A percentile compares a stretch with the other conserved stretches of the same genome.
phyloP scores from a whole-genome alignment of 2,888 invertebrate genomes.

The Bombylius discolor region DNA sequence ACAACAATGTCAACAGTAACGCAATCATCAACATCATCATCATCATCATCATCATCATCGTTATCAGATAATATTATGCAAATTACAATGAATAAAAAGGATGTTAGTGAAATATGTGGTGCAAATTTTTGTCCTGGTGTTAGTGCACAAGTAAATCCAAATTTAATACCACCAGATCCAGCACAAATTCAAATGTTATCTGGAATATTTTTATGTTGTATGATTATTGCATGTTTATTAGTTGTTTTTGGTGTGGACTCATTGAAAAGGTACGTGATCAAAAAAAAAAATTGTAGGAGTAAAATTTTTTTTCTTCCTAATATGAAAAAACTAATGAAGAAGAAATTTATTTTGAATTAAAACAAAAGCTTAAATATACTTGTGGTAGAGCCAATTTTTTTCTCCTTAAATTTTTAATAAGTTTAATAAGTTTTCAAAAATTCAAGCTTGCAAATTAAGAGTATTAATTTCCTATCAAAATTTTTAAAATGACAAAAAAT shows the following conservation, averaged over 20 bases:
- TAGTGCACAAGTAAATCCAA: constrained; percentile 44
- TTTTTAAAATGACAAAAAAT: too few species aligned
- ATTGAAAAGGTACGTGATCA: constrained; percentile 47
- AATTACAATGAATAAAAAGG: constrained; percentile 24
- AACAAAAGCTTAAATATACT: too few species aligned
- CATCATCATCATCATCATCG: too few species aligned
- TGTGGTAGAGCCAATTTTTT: too few species aligned
- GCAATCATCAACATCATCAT: too few species aligned
- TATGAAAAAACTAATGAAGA: too few species aligned
- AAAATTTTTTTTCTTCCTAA: constrained; percentile 1
- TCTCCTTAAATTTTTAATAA: too few species aligned
- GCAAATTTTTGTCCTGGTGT: constrained; percentile 59
- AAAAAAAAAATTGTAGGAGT: not conserved
- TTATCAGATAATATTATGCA: not conserved
- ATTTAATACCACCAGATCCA: constrained; percentile 56
- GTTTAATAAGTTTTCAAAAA: too few species aligned
- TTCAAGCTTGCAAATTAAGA: too few species aligned
- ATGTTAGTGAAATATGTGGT: constrained; percentile 51
- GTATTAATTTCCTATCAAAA: too few species aligned
- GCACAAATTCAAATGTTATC: constrained; percentile 64
- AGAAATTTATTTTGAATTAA: too few species aligned
- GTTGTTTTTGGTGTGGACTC: constrained; percentile 72
- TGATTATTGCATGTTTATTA: constrained; percentile 58
- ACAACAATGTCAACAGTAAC: not conserved
- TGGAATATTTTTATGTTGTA: constrained; percentile 69